These are phyloP conservation scores for Belgica antarctica DNA, from an alignment of 2,888 invertebrate genomes.

Conservation along the genomic window DNA sequence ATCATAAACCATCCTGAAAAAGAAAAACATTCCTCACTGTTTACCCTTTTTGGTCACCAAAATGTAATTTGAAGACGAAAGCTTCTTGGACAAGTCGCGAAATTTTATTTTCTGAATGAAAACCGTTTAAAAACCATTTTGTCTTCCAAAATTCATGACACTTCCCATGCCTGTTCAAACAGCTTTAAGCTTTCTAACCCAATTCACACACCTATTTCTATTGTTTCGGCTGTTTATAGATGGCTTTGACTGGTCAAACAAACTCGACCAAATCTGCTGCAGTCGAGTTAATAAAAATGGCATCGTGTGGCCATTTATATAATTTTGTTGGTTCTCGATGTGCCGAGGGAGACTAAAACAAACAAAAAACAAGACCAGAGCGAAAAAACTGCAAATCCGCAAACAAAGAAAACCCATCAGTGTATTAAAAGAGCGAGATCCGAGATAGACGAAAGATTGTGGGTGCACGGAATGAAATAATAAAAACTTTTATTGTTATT, in stretches of 20 bases:
- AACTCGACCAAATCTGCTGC: neutral
- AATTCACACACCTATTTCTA: too few species aligned
- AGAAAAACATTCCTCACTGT: neutral
- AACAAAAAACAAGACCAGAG: slow-evolving; percentile 24
- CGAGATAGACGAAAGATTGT: slow-evolving; percentile 31
- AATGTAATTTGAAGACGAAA: too few species aligned
- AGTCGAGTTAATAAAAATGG: slow-evolving; percentile 24
- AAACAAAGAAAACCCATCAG: slow-evolving; percentile 40
- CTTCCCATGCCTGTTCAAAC: too few species aligned
- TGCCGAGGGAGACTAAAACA: slow-evolving; percentile 18
- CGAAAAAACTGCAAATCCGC: slow-evolving; percentile 35
- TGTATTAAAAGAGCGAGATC: slow-evolving; percentile 14
- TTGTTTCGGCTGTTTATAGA: too few species aligned
- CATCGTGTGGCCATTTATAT: slow-evolving; percentile 27
- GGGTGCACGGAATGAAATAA: slow-evolving; percentile 36
- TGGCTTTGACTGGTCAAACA: too few species aligned
- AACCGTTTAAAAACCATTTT: too few species aligned
- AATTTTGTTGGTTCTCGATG: slow-evolving; percentile 8
- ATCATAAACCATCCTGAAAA: neutral
- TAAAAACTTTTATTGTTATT: slow-evolving; percentile 40
- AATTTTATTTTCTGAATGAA: too few species aligned
- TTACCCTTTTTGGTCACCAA: too few species aligned
- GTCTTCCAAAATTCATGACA: too few species aligned
- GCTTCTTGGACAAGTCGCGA: too few species aligned
- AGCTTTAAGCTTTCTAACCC: too few species aligned